Conservation (phyloP, 2,797 vertebrate species). For the Gallinago nigripennis region DNA sequence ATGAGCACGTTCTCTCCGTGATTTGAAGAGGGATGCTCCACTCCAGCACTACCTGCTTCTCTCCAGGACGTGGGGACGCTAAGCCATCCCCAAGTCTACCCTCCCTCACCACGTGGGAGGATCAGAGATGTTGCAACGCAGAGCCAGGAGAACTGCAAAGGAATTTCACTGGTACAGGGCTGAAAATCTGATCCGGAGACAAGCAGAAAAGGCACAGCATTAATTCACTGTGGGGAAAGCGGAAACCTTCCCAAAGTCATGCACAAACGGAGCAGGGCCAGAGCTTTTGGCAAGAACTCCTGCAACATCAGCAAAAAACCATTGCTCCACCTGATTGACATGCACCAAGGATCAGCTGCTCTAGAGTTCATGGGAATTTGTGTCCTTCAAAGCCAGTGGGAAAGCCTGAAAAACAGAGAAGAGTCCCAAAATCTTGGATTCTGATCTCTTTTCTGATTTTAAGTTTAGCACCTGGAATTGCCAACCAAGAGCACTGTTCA, state of each 20-base stretch:
- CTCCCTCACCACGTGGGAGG: accelerated
- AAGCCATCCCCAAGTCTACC: not conserved
- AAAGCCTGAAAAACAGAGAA: not conserved
- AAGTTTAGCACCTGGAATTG: not conserved
- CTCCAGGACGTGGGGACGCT: not conserved
- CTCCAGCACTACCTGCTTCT: not conserved
- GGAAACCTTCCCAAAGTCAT: slow-evolving; percentile 8
- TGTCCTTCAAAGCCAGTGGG: not conserved
- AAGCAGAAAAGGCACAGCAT: not conserved
- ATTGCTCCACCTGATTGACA: not conserved
- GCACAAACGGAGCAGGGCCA: not conserved
- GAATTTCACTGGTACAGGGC: not conserved
- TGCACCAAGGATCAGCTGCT: slow-evolving; percentile 12
- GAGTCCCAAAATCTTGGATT: not conserved
- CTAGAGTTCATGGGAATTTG: not conserved
- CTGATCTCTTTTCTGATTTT: not conserved
- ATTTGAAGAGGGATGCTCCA: not conserved
- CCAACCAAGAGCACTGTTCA: not conserved
- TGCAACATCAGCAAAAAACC: not conserved
- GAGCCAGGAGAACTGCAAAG: not conserved
- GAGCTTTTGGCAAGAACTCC: slow-evolving; percentile 31
- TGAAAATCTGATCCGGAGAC: not conserved
- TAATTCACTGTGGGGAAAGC: not conserved
- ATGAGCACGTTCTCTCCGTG: accelerated
- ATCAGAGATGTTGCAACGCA: not conserved